Percentiles rank a stretch among this genome's conserved stretches.
Evolutionary conservation across 2,113 vertebrate species (phyloP).

Genomic region (Paedocypris sp.): DNA sequence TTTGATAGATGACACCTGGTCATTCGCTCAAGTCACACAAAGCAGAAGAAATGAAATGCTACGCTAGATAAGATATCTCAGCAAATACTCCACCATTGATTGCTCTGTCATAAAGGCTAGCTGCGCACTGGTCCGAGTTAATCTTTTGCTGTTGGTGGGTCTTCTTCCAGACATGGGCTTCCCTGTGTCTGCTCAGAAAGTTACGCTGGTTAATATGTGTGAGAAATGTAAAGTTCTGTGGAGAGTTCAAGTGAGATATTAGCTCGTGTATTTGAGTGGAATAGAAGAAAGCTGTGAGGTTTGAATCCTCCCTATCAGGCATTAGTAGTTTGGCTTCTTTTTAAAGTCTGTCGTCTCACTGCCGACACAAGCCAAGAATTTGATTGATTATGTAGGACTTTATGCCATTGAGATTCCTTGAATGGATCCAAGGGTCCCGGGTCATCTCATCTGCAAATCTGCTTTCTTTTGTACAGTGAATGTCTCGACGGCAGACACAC

Average conservation of each 20-base stretch:
- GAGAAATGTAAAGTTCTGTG: no score
- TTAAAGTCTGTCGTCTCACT: conserved; percentile 76
- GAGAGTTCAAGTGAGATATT: no score
- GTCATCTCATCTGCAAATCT: conserved; percentile 90
- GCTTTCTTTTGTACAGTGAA: conserved; percentile 97
- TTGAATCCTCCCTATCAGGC: background rate
- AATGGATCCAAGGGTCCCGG: conserved; percentile 76
- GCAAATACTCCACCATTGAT: conserved; percentile 32
- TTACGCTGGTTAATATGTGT: no score
- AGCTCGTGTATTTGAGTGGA: no score
- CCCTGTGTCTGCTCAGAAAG: no score
- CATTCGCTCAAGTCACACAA: conserved; percentile 39
- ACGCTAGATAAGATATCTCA: conserved; percentile 41
- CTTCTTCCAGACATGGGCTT: no score
- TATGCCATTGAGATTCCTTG: conserved; percentile 87
- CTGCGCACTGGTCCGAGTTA: background rate
- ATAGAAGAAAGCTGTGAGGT: no score
- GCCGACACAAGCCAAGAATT: conserved; percentile 75
- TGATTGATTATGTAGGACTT: conserved; percentile 97
- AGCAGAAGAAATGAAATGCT: conserved; percentile 22
- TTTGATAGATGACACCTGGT: conserved; percentile 62
- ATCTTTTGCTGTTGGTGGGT: conserved; percentile 10
- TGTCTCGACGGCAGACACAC: conserved; percentile 70
- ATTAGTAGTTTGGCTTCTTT: conserved; percentile 68
- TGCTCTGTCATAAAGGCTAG: conserved; percentile 31